Evolutionary conservation across 2,113 vertebrate genomes (phyloP), one percentile per base, ranked within the genome.

Genomic region (Quiscalus mexicanus): DNA sequence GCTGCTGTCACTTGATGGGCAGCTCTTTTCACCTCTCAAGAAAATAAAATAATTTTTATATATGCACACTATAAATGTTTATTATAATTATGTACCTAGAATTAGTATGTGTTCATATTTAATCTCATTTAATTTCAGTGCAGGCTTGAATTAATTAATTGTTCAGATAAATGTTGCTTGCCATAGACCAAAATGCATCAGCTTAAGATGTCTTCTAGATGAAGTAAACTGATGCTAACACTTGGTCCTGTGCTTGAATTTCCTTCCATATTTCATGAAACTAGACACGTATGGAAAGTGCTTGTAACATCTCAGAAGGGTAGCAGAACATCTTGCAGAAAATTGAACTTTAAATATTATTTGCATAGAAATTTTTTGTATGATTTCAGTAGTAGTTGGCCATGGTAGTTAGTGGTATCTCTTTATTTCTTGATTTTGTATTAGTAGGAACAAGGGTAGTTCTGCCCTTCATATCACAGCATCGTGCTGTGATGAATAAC

Each of bases 161-260:
- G 18, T 68, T 92, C 58, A 60, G 30, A 21, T 90, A 68, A 87
- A 41, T 16, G 12, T 45, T 80, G 23, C 25, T 85, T 85, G 67
- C 45, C 28, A 10, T 21, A 73, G 85, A 73, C 50, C 22, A 33
- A 83, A 95, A 76, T 49, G 50, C 11, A 27, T 80, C n/a, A 73
- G 24, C 13, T 53, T 58, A 67, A 95, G 35, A 12, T 62, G 33
- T 58, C 27, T 86, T 83, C 20, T 58, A 42, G 68, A 33, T 84
- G 42, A 77, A 85, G 25, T 60, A 42, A 76, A 41, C 12, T 62
- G 71, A n/a, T 95, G 59, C 18, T 73, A 62, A 6, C 53, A 22
- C 56, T 71, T 85, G 63, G 25, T 49, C 37, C 73, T 73, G 20
- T 88, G 62, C 52, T 85, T 91, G 49, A 45, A 69, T 90, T 77